Base-by-base conservation (phyloP, 2,888 invertebrate species). In the Cancer borealis region DNA sequence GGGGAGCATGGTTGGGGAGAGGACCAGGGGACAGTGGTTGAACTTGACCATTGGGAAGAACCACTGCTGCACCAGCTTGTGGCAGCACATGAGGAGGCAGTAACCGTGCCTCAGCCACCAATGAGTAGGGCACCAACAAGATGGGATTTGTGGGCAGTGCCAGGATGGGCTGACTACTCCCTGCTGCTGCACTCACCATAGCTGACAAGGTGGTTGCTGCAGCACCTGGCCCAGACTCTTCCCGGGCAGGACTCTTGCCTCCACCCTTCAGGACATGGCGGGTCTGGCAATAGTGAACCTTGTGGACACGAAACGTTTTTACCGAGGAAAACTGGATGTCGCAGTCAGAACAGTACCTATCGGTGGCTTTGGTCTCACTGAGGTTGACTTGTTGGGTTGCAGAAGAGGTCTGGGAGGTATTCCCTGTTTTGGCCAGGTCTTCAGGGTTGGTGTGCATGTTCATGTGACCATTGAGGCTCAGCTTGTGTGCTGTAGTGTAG, bases 391-490 rank as follows among this genome's bases (percentile, higher is more conserved):
- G 93, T 26, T 91, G n/a, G 14, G 87, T 14, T 5, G 60, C n/a
- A 1, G 79, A 54, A 30, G 94, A 12, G 17, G 90, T 49, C 26
- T 92, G 66, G 12, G 94, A 54, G 66, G 60, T 39, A 47, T 39
- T 91, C 30, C 84, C 49, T 6, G 90, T 46, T 47, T 94, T 96
- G 39, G 93, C 95, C 73, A 96, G 39, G 26, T 95, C 94, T 8
- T 96, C 96, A 0, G 98, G 98, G 0, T 98, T 97, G 2, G 98
- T 98, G 96, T 99, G 99, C 98, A 98, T 98, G 95, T 98, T 97
- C 98, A 99, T 98, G 97, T 99, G 99, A n/a, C 99, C 97, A 97
- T 99, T 99, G 96, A 99, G 97, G 96, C 98, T 99, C 91, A 99
- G 98, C 97, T 98, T 98, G 97, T 99, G 99, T 96, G 99, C 99